Evolutionary conservation across 2,888 invertebrate species (phyloP).

Genomic region (Pecten maximus): DNA sequence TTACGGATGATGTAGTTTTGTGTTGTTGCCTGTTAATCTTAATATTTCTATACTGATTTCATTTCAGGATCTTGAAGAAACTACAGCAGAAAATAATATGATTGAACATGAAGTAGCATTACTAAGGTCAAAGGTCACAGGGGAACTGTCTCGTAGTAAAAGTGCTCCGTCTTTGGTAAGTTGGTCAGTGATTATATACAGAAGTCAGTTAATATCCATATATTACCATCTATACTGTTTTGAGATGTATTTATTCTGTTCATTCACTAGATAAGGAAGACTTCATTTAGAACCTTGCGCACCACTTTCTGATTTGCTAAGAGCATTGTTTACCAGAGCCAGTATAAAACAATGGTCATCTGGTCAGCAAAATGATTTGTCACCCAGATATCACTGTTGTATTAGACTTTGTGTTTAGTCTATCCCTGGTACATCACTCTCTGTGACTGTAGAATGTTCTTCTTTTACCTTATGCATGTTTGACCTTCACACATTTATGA

Average conservation of each 20-base stretch:
- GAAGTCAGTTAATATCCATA: background rate
- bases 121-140: constrained; percentile 87
- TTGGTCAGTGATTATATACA: constrained; percentile 15
- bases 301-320: background rate
- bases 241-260: too few species aligned
- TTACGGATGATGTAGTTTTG: too few species aligned
- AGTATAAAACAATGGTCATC: background rate
- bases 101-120: constrained; percentile 93
- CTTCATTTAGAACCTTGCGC: background rate
- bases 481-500: too few species aligned
- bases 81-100: constrained; percentile 93
- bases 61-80: constrained; percentile 88
- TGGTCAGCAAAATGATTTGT: too few species aligned
- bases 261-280: background rate
- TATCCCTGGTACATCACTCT: too few species aligned
- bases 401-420: too few species aligned
- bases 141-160: constrained; percentile 74
- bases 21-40: background rate
- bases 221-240: background rate
- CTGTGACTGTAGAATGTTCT: background rate
- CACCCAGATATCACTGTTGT: too few species aligned
- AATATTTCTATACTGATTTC: too few species aligned
- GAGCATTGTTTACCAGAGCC: background rate
- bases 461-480: too few species aligned
- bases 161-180: constrained; percentile 78